phyloP scores from a whole-genome alignment of 2,113 vertebrate species.

The Engraulis encrasicolus region DNA sequence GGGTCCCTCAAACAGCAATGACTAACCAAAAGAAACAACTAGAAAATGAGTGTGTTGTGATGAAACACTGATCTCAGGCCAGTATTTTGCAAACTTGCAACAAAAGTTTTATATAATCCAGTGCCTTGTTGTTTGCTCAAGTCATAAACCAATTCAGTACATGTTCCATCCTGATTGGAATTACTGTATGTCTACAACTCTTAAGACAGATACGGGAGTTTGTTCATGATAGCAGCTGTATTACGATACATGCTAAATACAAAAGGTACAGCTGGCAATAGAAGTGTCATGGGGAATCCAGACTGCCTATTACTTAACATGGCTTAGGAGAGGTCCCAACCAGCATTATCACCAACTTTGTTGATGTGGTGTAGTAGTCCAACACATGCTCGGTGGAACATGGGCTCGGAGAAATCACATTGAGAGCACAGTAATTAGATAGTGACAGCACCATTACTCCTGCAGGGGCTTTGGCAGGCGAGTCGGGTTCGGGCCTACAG shows the following conservation, averaged over 20 bases:
- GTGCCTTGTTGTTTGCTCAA: no score
- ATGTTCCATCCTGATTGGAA: no score
- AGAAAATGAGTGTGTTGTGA: not conserved
- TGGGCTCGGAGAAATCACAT: conserved; percentile 1
- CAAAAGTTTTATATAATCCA: no score
- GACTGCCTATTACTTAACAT: not conserved
- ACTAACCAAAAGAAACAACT: not conserved
- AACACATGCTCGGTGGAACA: not conserved
- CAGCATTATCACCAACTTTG: not conserved
- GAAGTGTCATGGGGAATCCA: no score
- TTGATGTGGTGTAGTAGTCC: not conserved
- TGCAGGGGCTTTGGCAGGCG: conserved; percentile 33
- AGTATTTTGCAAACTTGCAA: no score
- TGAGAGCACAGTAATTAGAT: conserved; percentile 40
- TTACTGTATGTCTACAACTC: no score
- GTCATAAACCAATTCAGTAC: no score
- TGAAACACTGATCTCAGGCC: not conserved
- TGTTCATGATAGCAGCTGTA: no score
- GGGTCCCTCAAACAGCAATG: not conserved
- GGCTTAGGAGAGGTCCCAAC: not conserved
- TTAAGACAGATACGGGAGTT: no score
- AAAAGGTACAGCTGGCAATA: no score
- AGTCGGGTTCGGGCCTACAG: no score
- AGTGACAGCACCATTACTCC: conserved; percentile 21
- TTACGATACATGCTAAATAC: no score